These are phyloP conservation scores for Cydia strobilella DNA, from an alignment of 1,140 invertebrate species.

Conservation along the genomic window DNA sequence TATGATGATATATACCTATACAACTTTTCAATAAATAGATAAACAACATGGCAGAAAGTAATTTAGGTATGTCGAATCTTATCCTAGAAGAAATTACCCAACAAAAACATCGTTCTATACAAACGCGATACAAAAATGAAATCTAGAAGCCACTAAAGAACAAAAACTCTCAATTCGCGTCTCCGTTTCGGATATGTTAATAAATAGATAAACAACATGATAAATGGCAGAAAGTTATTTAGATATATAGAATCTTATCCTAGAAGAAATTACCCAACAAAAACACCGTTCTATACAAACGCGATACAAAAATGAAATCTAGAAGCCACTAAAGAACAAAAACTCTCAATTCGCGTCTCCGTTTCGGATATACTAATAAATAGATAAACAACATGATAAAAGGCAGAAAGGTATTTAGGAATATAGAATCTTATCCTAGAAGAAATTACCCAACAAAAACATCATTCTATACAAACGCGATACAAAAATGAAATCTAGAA, in stretches of 20 bases:
- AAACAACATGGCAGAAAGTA: too few relatives aligned
- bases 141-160: not conserved
- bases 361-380: constrained; percentile 45
- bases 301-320: constrained; percentile 3
- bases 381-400: too few relatives aligned
- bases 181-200: constrained; percentile 49
- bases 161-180: constrained; percentile 51
- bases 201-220: too few relatives aligned
- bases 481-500: constrained; percentile 7
- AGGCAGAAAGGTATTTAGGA: too few relatives aligned
- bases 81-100: not conserved
- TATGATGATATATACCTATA: too few relatives aligned
- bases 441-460: not conserved
- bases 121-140: constrained; percentile 2
- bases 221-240: too few relatives aligned
- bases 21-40: too few relatives aligned
- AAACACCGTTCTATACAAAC: not conserved
- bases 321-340: constrained; percentile 36
- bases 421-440: not conserved
- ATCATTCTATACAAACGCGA: not conserved
- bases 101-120: not conserved
- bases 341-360: constrained; percentile 48
- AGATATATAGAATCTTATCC: not conserved
- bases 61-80: not conserved
- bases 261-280: not conserved